Conservation (phyloP, 2,888 invertebrate genomes). For the Saturnia japonica region DNA sequence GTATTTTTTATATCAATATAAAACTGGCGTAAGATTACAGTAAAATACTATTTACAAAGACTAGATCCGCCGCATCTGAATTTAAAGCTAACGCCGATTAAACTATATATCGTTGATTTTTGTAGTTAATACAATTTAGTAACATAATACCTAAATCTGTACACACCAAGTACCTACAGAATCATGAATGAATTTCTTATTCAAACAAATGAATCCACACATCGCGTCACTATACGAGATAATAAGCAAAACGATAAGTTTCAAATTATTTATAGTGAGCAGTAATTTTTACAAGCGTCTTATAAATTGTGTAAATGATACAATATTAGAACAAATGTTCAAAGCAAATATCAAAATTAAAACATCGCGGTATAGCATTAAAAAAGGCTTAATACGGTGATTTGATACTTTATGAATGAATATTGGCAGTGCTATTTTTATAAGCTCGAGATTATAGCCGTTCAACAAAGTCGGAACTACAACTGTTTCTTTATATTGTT, state of each 20-base stretch:
- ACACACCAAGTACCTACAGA: slow-evolving; percentile 9
- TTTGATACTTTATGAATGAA: slow-evolving; percentile 55
- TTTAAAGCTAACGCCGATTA: neutral
- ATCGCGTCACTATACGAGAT: slow-evolving; percentile 9
- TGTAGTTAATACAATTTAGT: slow-evolving; percentile 16
- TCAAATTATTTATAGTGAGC: slow-evolving; percentile 16
- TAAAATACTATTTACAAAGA: neutral
- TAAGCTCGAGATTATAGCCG: slow-evolving; percentile 40
- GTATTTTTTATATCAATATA: neutral
- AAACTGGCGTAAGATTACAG: neutral
- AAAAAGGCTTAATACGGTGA: slow-evolving; percentile 27
- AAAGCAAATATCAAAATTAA: slow-evolving; percentile 16
- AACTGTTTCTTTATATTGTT: neutral
- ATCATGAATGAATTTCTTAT: neutral
- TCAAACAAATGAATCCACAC: slow-evolving; percentile 14
- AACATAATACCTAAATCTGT: slow-evolving; percentile 9
- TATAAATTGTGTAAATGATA: slow-evolving; percentile 1
- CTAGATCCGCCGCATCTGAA: slow-evolving; percentile 8
- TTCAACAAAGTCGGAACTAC: slow-evolving; percentile 26
- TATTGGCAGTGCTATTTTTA: slow-evolving; percentile 60
- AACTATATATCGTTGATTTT: neutral
- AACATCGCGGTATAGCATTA: slow-evolving; percentile 19
- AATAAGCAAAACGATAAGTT: slow-evolving; percentile 17
- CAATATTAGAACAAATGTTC: slow-evolving; percentile 19
- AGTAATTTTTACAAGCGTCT: slow-evolving; percentile 18